Evolutionary conservation across 2,888 invertebrate genomes (phyloP).

Genomic region (Himalopsyche japonica): DNA sequence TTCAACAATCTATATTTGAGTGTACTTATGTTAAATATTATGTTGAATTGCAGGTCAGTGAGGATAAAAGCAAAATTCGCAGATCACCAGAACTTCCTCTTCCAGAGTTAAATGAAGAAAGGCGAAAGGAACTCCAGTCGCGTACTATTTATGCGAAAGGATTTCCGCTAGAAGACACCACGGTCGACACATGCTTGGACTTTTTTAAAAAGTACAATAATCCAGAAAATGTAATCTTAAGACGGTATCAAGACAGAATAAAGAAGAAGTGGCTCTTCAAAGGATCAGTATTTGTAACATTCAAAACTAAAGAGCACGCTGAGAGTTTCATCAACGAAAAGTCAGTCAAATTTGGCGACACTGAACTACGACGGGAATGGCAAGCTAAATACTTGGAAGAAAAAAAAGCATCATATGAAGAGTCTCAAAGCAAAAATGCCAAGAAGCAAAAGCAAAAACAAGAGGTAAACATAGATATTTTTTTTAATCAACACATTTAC

Average conservation of each 20-base stretch:
- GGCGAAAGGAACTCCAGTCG: constrained; percentile 73
- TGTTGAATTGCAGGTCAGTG: constrained; percentile 59
- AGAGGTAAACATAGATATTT: constrained; percentile 45
- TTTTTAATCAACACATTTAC: not conserved
- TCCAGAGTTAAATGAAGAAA: constrained; percentile 83
- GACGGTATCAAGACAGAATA: constrained; percentile 65
- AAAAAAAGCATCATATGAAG: constrained; percentile 69
- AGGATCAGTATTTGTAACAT: constrained; percentile 91
- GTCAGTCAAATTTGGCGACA: constrained; percentile 69
- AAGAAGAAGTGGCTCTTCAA: constrained; percentile 74
- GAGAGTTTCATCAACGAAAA: constrained; percentile 75
- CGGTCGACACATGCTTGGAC: constrained; percentile 71
- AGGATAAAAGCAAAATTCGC: constrained; percentile 72
- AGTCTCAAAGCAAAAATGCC: constrained; percentile 60
- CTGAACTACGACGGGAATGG: constrained; percentile 68
- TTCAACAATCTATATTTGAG: not conserved
- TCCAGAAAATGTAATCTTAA: constrained; percentile 70
- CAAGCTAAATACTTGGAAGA: constrained; percentile 69
- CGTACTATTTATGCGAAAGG: constrained; percentile 89
- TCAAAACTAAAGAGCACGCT: constrained; percentile 78
- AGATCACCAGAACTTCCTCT: constrained; percentile 73
- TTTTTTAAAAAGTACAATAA: constrained; percentile 73
- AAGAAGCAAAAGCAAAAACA: constrained; percentile 52
- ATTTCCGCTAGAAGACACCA: constrained; percentile 69
- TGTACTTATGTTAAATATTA: not conserved